These are phyloP conservation scores for Neelides folsomi DNA, from an alignment of 2,888 invertebrate genomes.

Conservation along the genomic window DNA sequence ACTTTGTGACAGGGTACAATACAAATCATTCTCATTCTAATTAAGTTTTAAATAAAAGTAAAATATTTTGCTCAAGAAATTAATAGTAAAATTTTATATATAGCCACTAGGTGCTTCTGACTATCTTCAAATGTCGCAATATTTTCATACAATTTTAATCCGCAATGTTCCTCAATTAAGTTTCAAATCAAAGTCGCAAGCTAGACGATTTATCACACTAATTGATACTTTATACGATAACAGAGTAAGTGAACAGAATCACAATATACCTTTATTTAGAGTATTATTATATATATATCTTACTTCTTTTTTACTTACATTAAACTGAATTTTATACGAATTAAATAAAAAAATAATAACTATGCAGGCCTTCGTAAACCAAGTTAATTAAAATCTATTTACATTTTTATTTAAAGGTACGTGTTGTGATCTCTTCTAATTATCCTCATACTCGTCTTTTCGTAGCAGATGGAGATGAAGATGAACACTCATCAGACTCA, in stretches of 20 bases:
- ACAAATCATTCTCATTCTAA: constrained; percentile 16
- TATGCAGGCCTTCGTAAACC: no score
- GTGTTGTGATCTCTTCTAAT: constrained; percentile 71
- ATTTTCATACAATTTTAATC: constrained; percentile 89
- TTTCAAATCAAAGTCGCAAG: constrained; percentile 64
- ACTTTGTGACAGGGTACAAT: constrained; percentile 68
- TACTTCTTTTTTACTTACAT: no score
- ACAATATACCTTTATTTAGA: no score
- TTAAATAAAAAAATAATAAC: no score
- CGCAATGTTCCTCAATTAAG: constrained; percentile 75
- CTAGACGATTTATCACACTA: constrained; percentile 86
- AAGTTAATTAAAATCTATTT: no score
- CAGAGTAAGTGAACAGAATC: no score
- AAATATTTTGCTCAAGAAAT: no score
- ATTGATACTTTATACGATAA: constrained; percentile 95
- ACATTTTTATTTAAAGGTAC: constrained; percentile 42
- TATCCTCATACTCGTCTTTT: constrained; percentile 65
- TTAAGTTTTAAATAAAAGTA: not conserved
- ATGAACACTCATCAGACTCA: constrained; percentile 53
- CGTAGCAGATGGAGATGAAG: constrained; percentile 34
- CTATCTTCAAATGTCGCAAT: constrained; percentile 80
- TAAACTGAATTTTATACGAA: no score
- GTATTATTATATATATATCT: no score
- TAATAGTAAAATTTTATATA: constrained; percentile 27
- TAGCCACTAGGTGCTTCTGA: constrained; percentile 88